phyloP scores from a whole-genome alignment of 1,140 invertebrate species.

The Trialeurodes vaporariorum region DNA sequence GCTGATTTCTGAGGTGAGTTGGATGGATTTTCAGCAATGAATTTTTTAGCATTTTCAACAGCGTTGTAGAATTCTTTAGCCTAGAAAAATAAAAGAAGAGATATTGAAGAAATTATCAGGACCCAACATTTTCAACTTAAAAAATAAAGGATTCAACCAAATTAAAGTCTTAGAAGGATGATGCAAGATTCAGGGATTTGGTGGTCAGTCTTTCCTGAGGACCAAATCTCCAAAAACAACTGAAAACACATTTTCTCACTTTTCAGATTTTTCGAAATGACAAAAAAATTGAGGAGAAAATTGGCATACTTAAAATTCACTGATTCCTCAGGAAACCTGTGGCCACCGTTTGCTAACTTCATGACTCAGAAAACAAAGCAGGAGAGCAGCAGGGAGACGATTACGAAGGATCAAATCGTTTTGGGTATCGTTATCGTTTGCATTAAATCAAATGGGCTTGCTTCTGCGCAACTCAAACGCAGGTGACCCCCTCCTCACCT shows the following conservation, averaged over 20 bases:
- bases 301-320: too few species aligned
- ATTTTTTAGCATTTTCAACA: slow-evolving; percentile 30
- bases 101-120: neutral
- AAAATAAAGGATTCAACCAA: neutral
- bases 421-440: too few species aligned
- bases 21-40: slow-evolving; percentile 7
- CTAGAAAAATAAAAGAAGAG: slow-evolving; percentile 17
- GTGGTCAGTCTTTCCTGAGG: neutral
- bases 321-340: too few species aligned
- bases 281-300: too few species aligned
- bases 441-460: too few species aligned
- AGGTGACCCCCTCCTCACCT: too few species aligned
- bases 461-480: too few species aligned
- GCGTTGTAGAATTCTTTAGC: slow-evolving; percentile 35
- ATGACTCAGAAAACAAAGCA: too few species aligned
- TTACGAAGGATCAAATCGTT: too few species aligned
- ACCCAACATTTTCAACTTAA: neutral
- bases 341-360: too few species aligned
- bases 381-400: too few species aligned
- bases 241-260: neutral
- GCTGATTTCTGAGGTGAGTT: slow-evolving; percentile 11
- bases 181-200: neutral
- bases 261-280: too few species aligned
- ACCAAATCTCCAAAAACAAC: neutral
- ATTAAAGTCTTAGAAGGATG: neutral